Base-by-base conservation (phyloP, 2,888 invertebrate genomes). In the Amblyteles armatorius region DNA sequence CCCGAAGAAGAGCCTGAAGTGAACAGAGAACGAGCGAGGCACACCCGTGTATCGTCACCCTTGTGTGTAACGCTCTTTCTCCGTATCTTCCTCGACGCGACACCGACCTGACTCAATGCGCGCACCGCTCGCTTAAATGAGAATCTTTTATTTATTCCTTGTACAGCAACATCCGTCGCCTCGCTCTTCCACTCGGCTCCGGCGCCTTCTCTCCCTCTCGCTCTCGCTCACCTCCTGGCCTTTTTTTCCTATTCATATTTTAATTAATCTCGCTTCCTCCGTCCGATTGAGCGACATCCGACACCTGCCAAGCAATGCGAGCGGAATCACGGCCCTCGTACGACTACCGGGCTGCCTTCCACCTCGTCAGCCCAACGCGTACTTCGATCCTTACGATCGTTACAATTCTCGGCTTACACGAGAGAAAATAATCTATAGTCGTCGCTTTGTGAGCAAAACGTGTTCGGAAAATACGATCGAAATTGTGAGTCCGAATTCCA, bases 131-230 rank as follows among this genome's bases (percentile, higher is more conserved):
- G 88, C 88, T 90, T 88, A 90, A 91, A 91, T 89, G 91, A 90
- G 91, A 89, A 89, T 90, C 91, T 91, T 91, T 91, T 90, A 90
- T 91, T 90, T 88, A 88, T 91, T 86, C 89, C 88, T 88, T 89
- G 88, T 90, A 89, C 88, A 22, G 83, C 86, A 86, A 85, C 73
- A 73, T 73, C 50, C 19, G 55, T 73, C 67, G 52, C 50, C 26
- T 60, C 68, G 7, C 55, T 68, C 57, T 19, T 44, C 13, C 52
- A 36, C 33, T 29, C 19, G 26, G 40, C 13, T 29, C 3, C 26
- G n/a, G n/a, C n/a, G n/a, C 2, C 4, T 55, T 65, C 52, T 22
- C 33, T 48, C 40, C 36, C 29, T 4, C 16, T 57, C 52, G 50
- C 52, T 79, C 22, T 16, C 52, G 22, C 44, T 36, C 48, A 11